Conservation (phyloP, 1,140 invertebrate species). For the Contarinia nasturtii region DNA sequence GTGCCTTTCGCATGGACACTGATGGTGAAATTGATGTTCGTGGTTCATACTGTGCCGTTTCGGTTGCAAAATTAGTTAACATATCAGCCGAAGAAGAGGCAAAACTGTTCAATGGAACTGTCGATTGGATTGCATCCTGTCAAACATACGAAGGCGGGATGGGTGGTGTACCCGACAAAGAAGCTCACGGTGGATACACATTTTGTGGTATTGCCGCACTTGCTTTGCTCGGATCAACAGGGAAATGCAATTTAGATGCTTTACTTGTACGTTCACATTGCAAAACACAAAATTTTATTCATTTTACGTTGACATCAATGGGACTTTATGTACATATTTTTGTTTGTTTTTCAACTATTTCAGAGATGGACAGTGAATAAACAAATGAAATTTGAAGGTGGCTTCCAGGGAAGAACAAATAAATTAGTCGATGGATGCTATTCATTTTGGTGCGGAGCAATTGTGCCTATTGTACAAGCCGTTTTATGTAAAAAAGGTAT, state of each 20-base stretch:
- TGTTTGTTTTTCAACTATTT: constrained; percentile 5
- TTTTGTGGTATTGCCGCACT: constrained; percentile 89
- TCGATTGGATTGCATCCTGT: constrained; percentile 81
- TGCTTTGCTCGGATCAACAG: constrained; percentile 57
- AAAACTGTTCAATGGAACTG: constrained; percentile 65
- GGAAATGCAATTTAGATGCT: constrained; percentile 57
- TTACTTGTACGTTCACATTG: constrained; percentile 40
- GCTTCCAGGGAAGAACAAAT: constrained; percentile 90
- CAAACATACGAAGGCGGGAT: constrained; percentile 99
- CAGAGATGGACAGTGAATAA: constrained; percentile 70
- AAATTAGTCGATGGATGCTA: constrained; percentile 98
- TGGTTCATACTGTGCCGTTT: constrained; percentile 86
- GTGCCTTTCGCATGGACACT: constrained; percentile 76
- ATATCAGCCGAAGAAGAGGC: constrained; percentile 36
- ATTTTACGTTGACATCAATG: too few relatives aligned
- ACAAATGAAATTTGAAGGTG: constrained; percentile 81
- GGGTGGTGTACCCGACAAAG: constrained; percentile 80
- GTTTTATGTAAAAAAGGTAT: constrained; percentile 30
- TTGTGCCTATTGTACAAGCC: constrained; percentile 57
- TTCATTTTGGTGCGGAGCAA: constrained; percentile 94
- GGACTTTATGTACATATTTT: too few relatives aligned
- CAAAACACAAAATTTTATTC: not conserved
- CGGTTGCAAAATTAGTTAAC: constrained; percentile 76
- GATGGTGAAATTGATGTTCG: constrained; percentile 92
- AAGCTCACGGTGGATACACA: constrained; percentile 96